Evolutionary conservation across 2,888 invertebrate species (phyloP).

Genomic region (Thalpophila matura): DNA sequence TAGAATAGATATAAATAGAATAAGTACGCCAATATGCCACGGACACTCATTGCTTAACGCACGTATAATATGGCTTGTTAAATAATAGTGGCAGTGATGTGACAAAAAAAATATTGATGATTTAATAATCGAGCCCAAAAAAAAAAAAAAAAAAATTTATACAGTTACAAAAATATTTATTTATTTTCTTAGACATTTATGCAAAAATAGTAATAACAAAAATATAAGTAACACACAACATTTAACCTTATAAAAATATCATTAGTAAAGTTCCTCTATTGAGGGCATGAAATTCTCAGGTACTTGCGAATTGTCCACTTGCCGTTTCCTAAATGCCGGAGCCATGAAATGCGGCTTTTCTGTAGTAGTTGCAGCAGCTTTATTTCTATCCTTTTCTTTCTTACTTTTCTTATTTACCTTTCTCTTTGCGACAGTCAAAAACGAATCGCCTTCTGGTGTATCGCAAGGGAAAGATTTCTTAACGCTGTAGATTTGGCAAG

Average conservation of each 20-base stretch:
- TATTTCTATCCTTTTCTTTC: constrained; percentile 64
- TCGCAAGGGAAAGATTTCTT: constrained; percentile 76
- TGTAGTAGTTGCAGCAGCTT: constrained; percentile 40
- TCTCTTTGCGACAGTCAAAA: constrained; percentile 68
- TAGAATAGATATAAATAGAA: no score
- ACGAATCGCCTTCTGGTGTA: constrained; percentile 69
- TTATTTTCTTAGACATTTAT: constrained; percentile 3
- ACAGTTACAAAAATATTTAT: constrained; percentile 12
- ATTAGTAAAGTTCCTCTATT: constrained; percentile 73
- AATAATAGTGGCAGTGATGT: neutral
- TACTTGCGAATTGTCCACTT: constrained; percentile 73
- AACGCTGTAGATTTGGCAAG: constrained; percentile 78
- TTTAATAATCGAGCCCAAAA: neutral
- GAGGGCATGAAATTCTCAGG: constrained; percentile 79
- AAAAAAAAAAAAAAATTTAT: neutral
- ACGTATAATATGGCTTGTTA: no score
- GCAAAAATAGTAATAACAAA: constrained; percentile 13
- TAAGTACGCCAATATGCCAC: no score
- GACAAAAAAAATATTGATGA: neutral
- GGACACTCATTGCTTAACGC: no score
- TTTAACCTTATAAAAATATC: neutral
- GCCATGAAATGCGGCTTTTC: constrained; percentile 40
- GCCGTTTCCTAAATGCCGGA: constrained; percentile 71
- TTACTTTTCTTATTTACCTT: constrained; percentile 71
- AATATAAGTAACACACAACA: neutral